These are phyloP conservation scores for Typhlomys cinereus DNA, from an alignment of 2,113 vertebrate genomes.

Conservation along the genomic window DNA sequence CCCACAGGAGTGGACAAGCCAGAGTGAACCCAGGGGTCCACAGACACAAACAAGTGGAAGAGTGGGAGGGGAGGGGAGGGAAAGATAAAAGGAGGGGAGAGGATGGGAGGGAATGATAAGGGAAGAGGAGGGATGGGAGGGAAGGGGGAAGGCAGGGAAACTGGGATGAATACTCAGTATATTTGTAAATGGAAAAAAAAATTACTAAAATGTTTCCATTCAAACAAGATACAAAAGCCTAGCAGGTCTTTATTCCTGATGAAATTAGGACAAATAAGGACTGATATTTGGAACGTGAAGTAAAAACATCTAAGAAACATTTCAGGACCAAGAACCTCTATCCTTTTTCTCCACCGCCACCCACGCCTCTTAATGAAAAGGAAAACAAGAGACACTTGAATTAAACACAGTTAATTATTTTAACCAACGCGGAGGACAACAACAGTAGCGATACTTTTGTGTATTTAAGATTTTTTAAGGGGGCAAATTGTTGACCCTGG, in stretches of 20 bases:
- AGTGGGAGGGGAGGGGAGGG: no score
- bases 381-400: not conserved
- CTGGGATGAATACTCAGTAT: no score
- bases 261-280: not conserved
- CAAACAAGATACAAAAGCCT: not conserved
- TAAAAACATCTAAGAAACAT: not conserved
- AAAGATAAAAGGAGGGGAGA: no score
- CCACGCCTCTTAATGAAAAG: not conserved
- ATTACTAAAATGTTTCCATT: not conserved
- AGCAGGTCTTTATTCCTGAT: not conserved
- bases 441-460: not conserved
- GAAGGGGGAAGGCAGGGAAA: no score
- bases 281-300: not conserved
- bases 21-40: no score
- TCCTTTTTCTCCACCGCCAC: not conserved
- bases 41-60: no score
- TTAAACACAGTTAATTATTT: not conserved
- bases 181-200: no score
- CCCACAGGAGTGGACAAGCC: no score
- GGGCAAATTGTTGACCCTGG: not conserved
- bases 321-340: not conserved
- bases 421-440: not conserved
- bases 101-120: no score
- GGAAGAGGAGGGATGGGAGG: no score
- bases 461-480: not conserved